Base-by-base conservation (phyloP, 2,797 vertebrate species). In the Betta splendens region DNA sequence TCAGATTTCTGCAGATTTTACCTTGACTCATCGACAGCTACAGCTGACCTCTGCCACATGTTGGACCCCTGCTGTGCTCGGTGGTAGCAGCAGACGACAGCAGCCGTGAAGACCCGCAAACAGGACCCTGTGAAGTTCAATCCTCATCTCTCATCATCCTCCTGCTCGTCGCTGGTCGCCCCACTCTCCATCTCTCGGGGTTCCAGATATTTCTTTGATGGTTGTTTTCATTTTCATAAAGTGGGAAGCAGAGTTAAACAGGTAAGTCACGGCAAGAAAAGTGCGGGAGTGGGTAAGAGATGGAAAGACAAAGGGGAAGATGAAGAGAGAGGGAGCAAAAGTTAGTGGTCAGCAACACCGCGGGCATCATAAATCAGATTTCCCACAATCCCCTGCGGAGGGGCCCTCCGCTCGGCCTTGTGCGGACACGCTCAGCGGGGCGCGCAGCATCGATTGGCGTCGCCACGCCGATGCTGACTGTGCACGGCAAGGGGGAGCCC, bases 311-410 rank as follows among this genome's bases (percentile, higher is more conserved):
- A 73, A 80, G 36, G 62, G 43, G 48, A 28, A 72, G 53, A 67
- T 9, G 49, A 50, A 36, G 72, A 60, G 66, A 64, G 54, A 68
- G 63, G 20, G 67, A 75, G 62, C 13, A 84, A 90, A 92, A 91
- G 73, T 90, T 88, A 81, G 85, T 88, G 91, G 90, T 92, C 91
- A 93, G 92, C 92, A 92, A 77, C 90, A 90, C 87, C 60, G 66
- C 71, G 37, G 88, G 88, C 89, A 81, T 92, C 90, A 92, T 92
- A 93, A 93, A 92, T 93, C 92, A 93, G 91, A 92, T 92, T 92
- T 92, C 91, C 89, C 91, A 90, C 89, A 92, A 92, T 91, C 90
- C 91, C 88, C 91, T 73, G 89, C 81, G 89, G 91, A 91, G 84
- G 88, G 86, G 87, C 85, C 90, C 89, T 85, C 72, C 70, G 65